Percentiles rank a stretch among this genome's conserved stretches.
These are phyloP conservation scores for Tychaedon coryphoeus DNA, from an alignment of 2,113 vertebrate genomes.

Conservation along the genomic window DNA sequence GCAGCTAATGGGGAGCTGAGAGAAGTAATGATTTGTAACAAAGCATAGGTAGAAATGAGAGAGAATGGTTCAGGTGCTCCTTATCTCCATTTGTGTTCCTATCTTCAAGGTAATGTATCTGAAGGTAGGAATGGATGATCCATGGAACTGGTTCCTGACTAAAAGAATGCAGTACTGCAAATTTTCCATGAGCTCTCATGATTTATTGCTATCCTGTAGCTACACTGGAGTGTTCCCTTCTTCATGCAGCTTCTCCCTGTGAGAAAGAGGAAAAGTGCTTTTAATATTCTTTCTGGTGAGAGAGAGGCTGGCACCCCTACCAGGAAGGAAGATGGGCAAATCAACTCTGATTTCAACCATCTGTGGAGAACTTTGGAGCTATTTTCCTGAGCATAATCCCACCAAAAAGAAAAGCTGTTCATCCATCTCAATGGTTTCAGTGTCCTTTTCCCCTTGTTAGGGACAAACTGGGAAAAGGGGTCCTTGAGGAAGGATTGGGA, in stretches of 20 bases:
- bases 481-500: background rate
- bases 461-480: background rate
- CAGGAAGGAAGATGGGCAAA: conserved; percentile 4
- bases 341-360: conserved; percentile 17
- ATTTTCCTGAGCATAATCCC: background rate
- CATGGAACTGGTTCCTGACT: background rate
- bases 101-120: background rate
- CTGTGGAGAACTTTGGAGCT: background rate
- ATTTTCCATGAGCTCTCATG: background rate
- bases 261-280: conserved; percentile 7
- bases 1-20: background rate
- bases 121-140: background rate
- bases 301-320: conserved; percentile 12
- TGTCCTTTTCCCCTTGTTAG: background rate
- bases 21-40: background rate
- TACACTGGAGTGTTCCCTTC: background rate
- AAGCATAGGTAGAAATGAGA: background rate
- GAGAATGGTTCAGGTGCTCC: background rate
- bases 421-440: background rate
- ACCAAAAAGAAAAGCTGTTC: background rate
- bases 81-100: background rate
- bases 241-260: background rate
- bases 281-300: background rate
- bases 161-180: background rate
- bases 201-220: background rate